A percentile compares a stretch with the other conserved stretches of the same genome.
phyloP scores from a whole-genome alignment of 2,888 invertebrate genomes.

The Archips crataeganus region DNA sequence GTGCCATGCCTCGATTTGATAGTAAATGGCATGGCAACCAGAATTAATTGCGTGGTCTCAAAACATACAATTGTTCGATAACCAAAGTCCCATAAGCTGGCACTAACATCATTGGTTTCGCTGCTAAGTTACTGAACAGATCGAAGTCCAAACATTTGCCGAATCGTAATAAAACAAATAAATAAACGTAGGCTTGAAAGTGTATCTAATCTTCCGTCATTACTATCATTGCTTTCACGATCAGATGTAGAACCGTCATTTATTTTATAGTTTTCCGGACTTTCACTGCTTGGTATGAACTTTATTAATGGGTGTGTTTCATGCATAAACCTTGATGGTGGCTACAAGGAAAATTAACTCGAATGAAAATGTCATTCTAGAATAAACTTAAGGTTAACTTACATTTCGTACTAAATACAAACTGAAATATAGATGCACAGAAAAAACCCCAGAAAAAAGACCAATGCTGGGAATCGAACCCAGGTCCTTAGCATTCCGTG shows the following conservation, averaged over 20 bases:
- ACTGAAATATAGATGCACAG: no score
- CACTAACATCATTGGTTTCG: conserved; percentile 32
- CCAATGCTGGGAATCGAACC: no score
- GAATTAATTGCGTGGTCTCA: neutral
- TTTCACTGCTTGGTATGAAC: conserved; percentile 59
- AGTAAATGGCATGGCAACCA: neutral
- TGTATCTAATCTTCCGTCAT: conserved; percentile 50
- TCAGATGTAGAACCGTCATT: conserved; percentile 53
- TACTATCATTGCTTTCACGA: conserved; percentile 69
- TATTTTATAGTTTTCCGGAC: conserved; percentile 60
- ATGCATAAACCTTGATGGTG: conserved; percentile 5
- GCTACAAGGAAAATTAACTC: neutral
- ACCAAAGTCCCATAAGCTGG: conserved; percentile 21
- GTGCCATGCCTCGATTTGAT: neutral
- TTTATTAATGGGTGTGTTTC: conserved; percentile 18
- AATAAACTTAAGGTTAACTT: neutral
- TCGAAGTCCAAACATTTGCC: conserved; percentile 20
- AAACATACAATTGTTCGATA: neutral
- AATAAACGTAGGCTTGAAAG: conserved; percentile 42
- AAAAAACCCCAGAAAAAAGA: no score
- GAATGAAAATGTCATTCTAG: neutral
- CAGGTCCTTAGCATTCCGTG: no score
- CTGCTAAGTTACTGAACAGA: conserved; percentile 31
- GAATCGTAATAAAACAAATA: conserved; percentile 37
- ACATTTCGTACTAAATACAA: no score